These are phyloP conservation scores for Gymnoscopelus braueri DNA, from an alignment of 2,797 vertebrate genomes.

Conservation along the genomic window DNA sequence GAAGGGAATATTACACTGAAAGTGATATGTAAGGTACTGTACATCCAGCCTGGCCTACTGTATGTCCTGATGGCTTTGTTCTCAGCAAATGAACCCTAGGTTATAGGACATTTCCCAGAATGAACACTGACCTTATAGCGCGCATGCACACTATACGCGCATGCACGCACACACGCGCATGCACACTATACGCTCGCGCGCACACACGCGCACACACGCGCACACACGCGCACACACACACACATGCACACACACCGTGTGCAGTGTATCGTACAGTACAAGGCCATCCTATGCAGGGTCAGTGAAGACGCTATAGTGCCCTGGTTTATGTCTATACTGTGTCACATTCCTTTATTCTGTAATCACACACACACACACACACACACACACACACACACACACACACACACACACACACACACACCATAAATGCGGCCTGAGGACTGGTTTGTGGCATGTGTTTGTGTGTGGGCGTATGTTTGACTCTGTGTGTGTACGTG, in stretches of 20 bases:
- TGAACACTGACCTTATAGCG: constrained; percentile 8
- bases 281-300: constrained; percentile 60
- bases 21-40: no score
- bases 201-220: not conserved
- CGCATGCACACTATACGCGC: no score
- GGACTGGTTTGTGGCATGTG: not conserved
- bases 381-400: constrained; percentile 1
- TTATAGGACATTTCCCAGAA: constrained; percentile 21
- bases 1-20: no score
- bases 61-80: no score
- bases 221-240: constrained; percentile 11
- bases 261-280: constrained; percentile 44
- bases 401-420: not conserved
- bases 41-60: no score
- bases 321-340: constrained; percentile 43
- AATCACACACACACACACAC: constrained; percentile 25
- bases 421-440: not conserved
- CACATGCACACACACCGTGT: constrained; percentile 4
- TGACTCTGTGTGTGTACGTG: not conserved
- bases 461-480: not conserved
- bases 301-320: constrained; percentile 57
- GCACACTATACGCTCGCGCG: not conserved
- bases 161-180: no score
- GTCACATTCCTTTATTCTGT: constrained; percentile 36
- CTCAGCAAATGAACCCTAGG: no score